A percentile compares a stretch with the other conserved stretches of the same genome.
Evolutionary conservation across 2,797 vertebrate genomes (phyloP).

Genomic region (Poecilia wingei): DNA sequence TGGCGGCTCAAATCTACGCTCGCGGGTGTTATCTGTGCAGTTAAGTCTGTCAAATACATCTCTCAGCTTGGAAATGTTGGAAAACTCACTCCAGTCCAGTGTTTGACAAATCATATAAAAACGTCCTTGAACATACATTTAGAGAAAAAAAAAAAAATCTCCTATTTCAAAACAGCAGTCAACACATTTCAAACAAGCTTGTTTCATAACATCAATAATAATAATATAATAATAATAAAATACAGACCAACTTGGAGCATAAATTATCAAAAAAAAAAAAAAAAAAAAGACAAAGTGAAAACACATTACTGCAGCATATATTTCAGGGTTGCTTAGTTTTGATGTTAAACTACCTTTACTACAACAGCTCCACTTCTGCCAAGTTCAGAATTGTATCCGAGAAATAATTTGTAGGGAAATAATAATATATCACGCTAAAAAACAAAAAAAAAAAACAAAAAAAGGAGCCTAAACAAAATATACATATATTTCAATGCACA

Average conservation of each 20-base stretch:
- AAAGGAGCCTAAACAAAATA: conserved; percentile 67
- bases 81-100: conserved; percentile 97
- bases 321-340: conserved; percentile 90
- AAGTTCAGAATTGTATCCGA: conserved; percentile 71
- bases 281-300: conserved; percentile 81
- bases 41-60: conserved; percentile 79
- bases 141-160: conserved; percentile 67
- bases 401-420: conserved; percentile 65
- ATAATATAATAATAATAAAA: conserved; percentile 80
- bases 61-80: conserved; percentile 81
- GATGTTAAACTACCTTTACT: conserved; percentile 87
- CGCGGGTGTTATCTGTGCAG: conserved; percentile 74
- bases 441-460: conserved; percentile 37
- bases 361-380: conserved; percentile 83
- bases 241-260: conserved; percentile 93
- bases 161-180: conserved; percentile 99
- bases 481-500: conserved; percentile 76
- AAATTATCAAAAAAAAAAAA: conserved; percentile 81
- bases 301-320: conserved; percentile 98
- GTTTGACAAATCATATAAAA: conserved; percentile 98
- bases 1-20: conserved; percentile 63
- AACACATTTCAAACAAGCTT: conserved; percentile 95
- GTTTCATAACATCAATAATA: conserved; percentile 89
- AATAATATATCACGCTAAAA: conserved; percentile 67
- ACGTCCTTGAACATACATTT: conserved; percentile 82